phyloP scores from a whole-genome alignment of 2,113 vertebrate species.

The Hymenochirus boettgeri region DNA sequence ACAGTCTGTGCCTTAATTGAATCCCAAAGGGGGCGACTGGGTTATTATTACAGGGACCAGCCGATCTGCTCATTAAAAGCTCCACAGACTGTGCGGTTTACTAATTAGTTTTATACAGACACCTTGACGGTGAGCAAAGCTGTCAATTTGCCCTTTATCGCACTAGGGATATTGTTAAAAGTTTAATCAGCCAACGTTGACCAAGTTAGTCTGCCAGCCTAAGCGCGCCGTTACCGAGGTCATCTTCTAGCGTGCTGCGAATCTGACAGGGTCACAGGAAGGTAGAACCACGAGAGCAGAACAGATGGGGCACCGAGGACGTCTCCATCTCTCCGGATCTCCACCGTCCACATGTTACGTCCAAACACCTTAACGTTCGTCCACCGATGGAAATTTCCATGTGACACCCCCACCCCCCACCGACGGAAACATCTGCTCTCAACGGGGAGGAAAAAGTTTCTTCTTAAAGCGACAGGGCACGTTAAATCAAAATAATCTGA shows the following conservation, averaged over 20 bases:
- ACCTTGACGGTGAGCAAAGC: slow-evolving; percentile 78
- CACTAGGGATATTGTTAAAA: slow-evolving; percentile 84
- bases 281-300: slow-evolving; percentile 49
- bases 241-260: slow-evolving; percentile 68
- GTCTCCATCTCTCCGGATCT: slow-evolving; percentile 41
- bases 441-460: too few species aligned
- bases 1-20: slow-evolving; percentile 85
- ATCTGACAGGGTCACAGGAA: slow-evolving; percentile 74
- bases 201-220: slow-evolving; percentile 73
- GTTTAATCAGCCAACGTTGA: slow-evolving; percentile 78
- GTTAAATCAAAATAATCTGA: too few species aligned
- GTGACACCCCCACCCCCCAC: too few species aligned
- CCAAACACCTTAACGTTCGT: too few species aligned
- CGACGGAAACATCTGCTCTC: too few species aligned
- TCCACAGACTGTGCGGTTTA: slow-evolving; percentile 78
- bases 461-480: too few species aligned
- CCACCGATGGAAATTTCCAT: too few species aligned
- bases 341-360: not conserved
- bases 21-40: slow-evolving; percentile 78
- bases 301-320: slow-evolving; percentile 65
- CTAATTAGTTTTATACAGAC: slow-evolving; percentile 95
- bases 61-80: slow-evolving; percentile 82
- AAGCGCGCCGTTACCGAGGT: slow-evolving; percentile 72
- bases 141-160: slow-evolving; percentile 84
- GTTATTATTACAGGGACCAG: slow-evolving; percentile 82